Conservation (phyloP, 2,888 invertebrate genomes). For the Drosophila anceps region DNA sequence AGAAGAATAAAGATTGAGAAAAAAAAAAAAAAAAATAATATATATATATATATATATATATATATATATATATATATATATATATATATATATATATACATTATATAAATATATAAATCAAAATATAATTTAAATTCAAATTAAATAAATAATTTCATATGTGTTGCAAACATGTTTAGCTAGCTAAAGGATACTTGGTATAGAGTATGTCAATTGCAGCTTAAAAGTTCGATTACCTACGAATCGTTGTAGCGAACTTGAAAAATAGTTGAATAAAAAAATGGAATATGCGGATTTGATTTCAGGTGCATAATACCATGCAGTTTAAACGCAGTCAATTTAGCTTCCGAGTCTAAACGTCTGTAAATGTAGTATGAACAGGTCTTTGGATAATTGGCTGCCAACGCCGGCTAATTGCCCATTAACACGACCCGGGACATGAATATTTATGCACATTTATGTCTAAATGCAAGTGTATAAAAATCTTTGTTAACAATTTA, state of each 20-base stretch:
- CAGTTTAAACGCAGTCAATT: neutral
- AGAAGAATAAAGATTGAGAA: too few relatives aligned
- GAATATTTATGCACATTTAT: slow-evolving; percentile 11
- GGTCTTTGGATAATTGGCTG: slow-evolving; percentile 62
- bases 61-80: too few relatives aligned
- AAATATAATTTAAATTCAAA: too few relatives aligned
- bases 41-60: too few relatives aligned
- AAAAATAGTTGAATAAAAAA: slow-evolving; percentile 16
- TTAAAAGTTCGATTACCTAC: slow-evolving; percentile 2
- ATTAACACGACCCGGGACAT: slow-evolving; percentile 66
- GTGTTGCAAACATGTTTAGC: neutral
- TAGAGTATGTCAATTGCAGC: neutral
- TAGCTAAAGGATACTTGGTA: neutral
- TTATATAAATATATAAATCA: too few relatives aligned
- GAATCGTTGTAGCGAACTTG: slow-evolving; percentile 13
- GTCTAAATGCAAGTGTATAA: slow-evolving; percentile 5
- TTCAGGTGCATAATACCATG: slow-evolving; percentile 2
- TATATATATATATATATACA: too few relatives aligned
- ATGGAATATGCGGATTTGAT: slow-evolving; percentile 6
- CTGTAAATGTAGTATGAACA: neutral
- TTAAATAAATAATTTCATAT: neutral
- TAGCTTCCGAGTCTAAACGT: slow-evolving; percentile 29
- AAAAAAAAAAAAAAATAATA: too few relatives aligned
- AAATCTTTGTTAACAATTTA: slow-evolving; percentile 72
- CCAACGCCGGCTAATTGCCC: slow-evolving; percentile 66